Conservation (phyloP, 2,113 vertebrate genomes). For the Neotoma lepida region DNA sequence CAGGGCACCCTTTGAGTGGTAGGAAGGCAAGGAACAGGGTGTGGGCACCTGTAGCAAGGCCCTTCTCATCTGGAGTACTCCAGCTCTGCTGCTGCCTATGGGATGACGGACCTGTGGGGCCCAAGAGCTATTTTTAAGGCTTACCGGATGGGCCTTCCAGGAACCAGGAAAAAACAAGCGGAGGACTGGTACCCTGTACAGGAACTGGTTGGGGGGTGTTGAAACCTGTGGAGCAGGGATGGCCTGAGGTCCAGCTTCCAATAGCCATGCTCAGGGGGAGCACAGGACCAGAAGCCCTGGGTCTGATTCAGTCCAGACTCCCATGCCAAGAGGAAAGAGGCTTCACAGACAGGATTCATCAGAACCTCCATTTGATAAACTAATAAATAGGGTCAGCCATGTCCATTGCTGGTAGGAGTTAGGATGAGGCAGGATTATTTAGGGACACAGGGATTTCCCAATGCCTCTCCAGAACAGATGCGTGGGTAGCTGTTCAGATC, state of each 20-base stretch:
- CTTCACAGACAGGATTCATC: not conserved
- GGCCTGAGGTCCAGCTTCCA: not conserved
- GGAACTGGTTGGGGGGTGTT: not conserved
- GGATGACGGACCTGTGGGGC: no score
- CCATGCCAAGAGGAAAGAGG: not conserved
- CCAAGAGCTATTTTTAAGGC: conserved; percentile 32
- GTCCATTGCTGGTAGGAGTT: not conserved
- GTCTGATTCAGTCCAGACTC: not conserved
- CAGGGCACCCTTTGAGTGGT: fast-evolving
- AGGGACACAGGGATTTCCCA: not conserved
- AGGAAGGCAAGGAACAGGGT: not conserved
- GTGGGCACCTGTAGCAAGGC: not conserved
- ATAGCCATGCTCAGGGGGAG: not conserved
- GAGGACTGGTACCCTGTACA: not conserved
- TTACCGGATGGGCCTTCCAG: not conserved
- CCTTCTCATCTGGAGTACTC: not conserved
- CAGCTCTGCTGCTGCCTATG: not conserved
- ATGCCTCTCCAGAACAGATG: no score
- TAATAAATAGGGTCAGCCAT: not conserved
- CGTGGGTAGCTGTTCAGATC: not conserved
- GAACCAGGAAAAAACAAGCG: conserved; percentile 37
- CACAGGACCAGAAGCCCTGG: not conserved
- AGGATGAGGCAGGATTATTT: not conserved
- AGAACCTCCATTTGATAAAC: not conserved
- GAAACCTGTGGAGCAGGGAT: not conserved